Evolutionary conservation across 2,113 vertebrate species (phyloP).

Genomic region (Psophia crepitans): DNA sequence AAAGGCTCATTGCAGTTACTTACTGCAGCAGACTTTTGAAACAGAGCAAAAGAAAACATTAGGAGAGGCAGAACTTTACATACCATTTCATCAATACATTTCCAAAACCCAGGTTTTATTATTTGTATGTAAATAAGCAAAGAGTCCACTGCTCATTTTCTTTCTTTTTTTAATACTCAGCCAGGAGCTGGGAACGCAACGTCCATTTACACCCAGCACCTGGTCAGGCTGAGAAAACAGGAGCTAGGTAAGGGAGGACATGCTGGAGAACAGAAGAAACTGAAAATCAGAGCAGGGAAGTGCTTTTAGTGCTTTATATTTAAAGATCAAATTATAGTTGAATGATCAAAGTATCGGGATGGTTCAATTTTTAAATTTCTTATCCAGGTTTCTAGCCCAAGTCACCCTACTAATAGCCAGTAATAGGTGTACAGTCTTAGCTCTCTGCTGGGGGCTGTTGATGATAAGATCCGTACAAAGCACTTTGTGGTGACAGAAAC

Average conservation of each 20-base stretch:
- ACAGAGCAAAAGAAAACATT: not conserved
- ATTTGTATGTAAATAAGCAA: not conserved
- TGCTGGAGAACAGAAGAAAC: not conserved
- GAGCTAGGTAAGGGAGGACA: not conserved
- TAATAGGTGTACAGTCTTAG: not conserved
- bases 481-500: not conserved
- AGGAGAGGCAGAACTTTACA: not conserved
- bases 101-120: not conserved
- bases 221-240: not conserved
- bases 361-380: not conserved
- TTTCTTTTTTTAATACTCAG: not conserved
- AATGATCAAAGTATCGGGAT: not conserved
- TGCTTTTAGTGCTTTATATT: not conserved
- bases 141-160: not conserved
- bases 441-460: not conserved
- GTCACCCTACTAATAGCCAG: not conserved
- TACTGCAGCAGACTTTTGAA: not conserved
- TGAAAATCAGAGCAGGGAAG: not conserved
- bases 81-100: not conserved
- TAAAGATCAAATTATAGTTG: not conserved
- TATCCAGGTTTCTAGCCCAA: not conserved
- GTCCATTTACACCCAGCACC: not conserved
- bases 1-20: not conserved
- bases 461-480: not conserved
- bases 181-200: accelerated